These are phyloP conservation scores for Papilio elwesi DNA, from an alignment of 2,888 invertebrate genomes.

Conservation along the genomic window DNA sequence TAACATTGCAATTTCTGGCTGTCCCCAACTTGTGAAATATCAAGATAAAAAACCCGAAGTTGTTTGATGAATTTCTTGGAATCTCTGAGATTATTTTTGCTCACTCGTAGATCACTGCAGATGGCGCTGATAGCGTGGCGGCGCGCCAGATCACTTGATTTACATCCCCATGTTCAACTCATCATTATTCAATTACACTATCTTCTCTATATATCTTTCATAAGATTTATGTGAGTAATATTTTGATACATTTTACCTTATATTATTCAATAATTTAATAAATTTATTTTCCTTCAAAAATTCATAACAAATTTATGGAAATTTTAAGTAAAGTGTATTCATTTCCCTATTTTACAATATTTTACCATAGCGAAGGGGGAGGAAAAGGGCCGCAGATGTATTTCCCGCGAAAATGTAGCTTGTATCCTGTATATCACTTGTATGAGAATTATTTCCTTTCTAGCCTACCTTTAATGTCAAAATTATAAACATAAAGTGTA, in stretches of 20 bases:
- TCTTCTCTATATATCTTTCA: slow-evolving; percentile 37
- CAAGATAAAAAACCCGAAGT: slow-evolving; percentile 1
- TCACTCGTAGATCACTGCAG: slow-evolving; percentile 76
- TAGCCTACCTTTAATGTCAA: background rate
- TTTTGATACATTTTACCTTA: background rate
- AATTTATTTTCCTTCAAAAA: background rate
- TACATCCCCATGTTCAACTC: slow-evolving; percentile 41
- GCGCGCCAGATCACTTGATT: slow-evolving; percentile 74
- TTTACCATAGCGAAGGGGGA: no score
- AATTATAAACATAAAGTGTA: slow-evolving; percentile 6
- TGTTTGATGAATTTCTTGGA: slow-evolving; percentile 30
- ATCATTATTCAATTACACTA: slow-evolving; percentile 42
- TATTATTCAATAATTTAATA: background rate
- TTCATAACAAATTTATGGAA: background rate
- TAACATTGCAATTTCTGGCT: background rate
- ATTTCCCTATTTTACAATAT: no score
- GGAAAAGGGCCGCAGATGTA: no score
- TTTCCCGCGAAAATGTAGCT: no score
- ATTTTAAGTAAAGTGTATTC: background rate
- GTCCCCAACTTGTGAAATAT: background rate
- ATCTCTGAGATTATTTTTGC: slow-evolving; percentile 54
- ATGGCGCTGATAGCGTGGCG: slow-evolving; percentile 77
- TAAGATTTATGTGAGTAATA: slow-evolving; percentile 31
- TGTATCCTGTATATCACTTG: background rate
- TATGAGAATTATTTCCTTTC: background rate